These are phyloP conservation scores for Drosophila subquinaria DNA, from an alignment of 2,888 invertebrate genomes.

Conservation along the genomic window DNA sequence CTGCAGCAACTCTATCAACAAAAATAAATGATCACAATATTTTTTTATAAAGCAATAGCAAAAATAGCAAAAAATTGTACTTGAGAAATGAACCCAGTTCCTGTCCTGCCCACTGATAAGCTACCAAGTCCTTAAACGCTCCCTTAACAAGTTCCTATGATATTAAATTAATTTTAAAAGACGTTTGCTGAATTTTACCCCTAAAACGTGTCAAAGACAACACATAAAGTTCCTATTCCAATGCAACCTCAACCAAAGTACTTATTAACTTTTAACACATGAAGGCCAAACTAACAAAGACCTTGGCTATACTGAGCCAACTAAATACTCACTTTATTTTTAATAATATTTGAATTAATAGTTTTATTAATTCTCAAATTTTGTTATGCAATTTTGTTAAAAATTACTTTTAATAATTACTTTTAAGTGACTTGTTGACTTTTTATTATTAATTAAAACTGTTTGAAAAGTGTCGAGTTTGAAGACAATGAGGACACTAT, in stretches of 20 bases:
- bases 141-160: constrained; percentile 40
- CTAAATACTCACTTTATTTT: constrained; percentile 19
- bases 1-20: constrained; percentile 85
- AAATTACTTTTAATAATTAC: constrained; percentile 64
- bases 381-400: constrained; percentile 77
- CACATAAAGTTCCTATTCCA: constrained; percentile 61
- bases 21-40: constrained; percentile 62
- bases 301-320: constrained; percentile 9
- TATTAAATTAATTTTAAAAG: constrained; percentile 58
- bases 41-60: constrained; percentile 44
- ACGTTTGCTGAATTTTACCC: constrained; percentile 66
- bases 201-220: constrained; percentile 59
- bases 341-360: constrained; percentile 19
- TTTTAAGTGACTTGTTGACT: constrained; percentile 68
- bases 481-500: constrained; percentile 57
- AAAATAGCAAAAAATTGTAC: constrained; percentile 44
- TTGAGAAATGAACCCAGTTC: constrained; percentile 45
- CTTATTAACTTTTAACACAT: constrained; percentile 32
- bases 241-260: constrained; percentile 16
- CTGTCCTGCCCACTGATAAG: constrained; percentile 45
- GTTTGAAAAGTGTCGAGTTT: constrained; percentile 61
- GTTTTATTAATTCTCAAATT: constrained; percentile 44
- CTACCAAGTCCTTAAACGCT: constrained; percentile 19
- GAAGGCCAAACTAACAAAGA: constrained; percentile 28
- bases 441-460: constrained; percentile 61